phyloP scores from a whole-genome alignment of 2,888 invertebrate genomes.

The Actias luna region DNA sequence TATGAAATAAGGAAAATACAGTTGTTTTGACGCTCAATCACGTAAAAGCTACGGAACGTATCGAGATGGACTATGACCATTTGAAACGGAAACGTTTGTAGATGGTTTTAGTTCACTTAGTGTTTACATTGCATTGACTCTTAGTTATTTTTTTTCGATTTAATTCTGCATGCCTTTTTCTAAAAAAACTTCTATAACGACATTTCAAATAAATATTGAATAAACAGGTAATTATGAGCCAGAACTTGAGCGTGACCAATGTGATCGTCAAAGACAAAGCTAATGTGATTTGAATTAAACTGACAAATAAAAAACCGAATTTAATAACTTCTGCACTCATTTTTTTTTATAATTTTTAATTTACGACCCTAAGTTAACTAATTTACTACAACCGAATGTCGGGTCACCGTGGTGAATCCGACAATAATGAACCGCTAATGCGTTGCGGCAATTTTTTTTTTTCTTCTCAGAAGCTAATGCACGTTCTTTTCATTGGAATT shows the following conservation, averaged over 20 bases:
- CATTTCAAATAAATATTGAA: neutral
- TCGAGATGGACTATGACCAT: too few relatives aligned
- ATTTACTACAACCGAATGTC: too few relatives aligned
- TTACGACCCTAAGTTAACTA: constrained; percentile 44
- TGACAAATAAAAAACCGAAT: neutral
- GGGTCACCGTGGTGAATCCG: constrained; percentile 66
- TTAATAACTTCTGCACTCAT: neutral
- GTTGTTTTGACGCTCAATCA: too few relatives aligned
- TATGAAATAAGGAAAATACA: too few relatives aligned
- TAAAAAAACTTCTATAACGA: neutral
- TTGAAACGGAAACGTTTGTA: too few relatives aligned
- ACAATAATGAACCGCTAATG: constrained; percentile 41
- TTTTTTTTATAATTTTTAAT: constrained; percentile 57
- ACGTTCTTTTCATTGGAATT: neutral
- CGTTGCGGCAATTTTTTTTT: constrained; percentile 49
- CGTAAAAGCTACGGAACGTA: too few relatives aligned
- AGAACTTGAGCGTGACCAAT: neutral
- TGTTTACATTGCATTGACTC: too few relatives aligned
- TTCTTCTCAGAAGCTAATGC: constrained; percentile 32
- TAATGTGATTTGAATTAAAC: neutral
- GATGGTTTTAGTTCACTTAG: too few relatives aligned
- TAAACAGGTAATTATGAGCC: neutral
- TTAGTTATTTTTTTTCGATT: too few relatives aligned
- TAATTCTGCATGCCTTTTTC: too few relatives aligned
- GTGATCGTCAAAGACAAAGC: neutral